These are phyloP conservation scores for Tringa solitaria DNA, from an alignment of 2,113 vertebrate species.

Conservation along the genomic window DNA sequence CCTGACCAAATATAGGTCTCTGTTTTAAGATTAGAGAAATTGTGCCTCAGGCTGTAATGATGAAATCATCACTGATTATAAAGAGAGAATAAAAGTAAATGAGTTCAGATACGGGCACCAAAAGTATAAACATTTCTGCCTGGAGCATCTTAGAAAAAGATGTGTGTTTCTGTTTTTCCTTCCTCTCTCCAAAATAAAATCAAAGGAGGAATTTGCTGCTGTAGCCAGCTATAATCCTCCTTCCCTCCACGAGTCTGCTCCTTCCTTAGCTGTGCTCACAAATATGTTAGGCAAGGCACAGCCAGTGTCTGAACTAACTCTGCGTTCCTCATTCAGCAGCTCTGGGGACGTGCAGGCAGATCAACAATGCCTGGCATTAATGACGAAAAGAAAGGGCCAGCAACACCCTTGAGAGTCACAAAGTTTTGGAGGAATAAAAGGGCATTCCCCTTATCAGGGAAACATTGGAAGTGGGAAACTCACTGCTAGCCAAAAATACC, in stretches of 20 bases:
- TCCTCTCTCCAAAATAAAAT: conserved; percentile 27
- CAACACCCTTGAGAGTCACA: not conserved
- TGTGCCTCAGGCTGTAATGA: not conserved
- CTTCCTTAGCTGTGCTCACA: not conserved
- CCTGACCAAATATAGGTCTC: not conserved
- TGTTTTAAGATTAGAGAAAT: conserved; percentile 34
- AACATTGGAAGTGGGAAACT: not conserved
- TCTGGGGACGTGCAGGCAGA: fast-evolving
- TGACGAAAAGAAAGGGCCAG: not conserved
- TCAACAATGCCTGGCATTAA: not conserved
- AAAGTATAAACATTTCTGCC: conserved; percentile 35
- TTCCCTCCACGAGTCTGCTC: not conserved
- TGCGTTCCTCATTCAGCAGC: not conserved
- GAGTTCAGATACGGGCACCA: not conserved
- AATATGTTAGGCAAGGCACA: fast-evolving
- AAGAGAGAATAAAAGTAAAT: conserved; percentile 46
- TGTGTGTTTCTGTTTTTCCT: conserved; percentile 11
- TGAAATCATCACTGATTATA: conserved; percentile 41
- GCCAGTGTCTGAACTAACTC: not conserved
- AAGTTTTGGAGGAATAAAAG: not conserved
- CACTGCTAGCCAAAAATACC: not conserved
- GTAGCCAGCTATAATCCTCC: not conserved
- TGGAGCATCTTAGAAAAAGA: conserved; percentile 5
- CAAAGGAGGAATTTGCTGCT: conserved; percentile 33
- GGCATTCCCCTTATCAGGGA: not conserved